phyloP scores from a whole-genome alignment of 1,140 invertebrate genomes.

The Radopholus similis region DNA sequence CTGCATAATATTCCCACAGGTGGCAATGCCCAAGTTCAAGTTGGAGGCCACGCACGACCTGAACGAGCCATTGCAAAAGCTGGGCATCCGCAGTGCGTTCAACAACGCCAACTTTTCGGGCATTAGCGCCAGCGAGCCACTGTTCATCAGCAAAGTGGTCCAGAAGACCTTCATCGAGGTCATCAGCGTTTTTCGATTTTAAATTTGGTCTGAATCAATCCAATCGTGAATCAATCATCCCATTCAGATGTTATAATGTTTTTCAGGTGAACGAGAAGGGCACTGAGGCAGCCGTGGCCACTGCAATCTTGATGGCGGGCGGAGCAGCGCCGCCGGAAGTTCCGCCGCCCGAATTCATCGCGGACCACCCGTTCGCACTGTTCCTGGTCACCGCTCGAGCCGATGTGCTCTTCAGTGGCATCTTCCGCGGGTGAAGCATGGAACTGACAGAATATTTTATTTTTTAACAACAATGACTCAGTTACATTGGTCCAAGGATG shows the following conservation, averaged over 20 bases:
- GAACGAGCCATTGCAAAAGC: slow-evolving; percentile 5
- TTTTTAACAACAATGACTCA: too few species aligned
- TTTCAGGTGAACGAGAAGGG: slow-evolving; percentile 28
- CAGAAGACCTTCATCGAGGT: slow-evolving; percentile 20
- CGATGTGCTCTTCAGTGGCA: background rate
- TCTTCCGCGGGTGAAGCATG: background rate
- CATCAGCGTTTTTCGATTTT: background rate
- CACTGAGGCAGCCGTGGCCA: slow-evolving; percentile 23
- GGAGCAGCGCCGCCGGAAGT: background rate
- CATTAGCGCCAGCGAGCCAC: slow-evolving; percentile 11
- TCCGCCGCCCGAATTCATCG: slow-evolving; percentile 1
- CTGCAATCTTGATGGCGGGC: background rate
- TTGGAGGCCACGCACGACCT: slow-evolving; percentile 20
- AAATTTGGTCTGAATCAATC: background rate
- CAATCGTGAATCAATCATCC: background rate
- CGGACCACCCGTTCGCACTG: slow-evolving; percentile 19
- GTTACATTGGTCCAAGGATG: too few species aligned
- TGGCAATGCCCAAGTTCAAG: slow-evolving; percentile 23
- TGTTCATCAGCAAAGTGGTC: slow-evolving; percentile 8
- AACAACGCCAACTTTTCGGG: slow-evolving; percentile 14
- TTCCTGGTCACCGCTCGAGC: background rate
- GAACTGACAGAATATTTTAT: background rate
- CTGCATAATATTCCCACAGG: background rate
- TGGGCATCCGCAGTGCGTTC: slow-evolving; percentile 8
- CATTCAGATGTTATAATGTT: too few species aligned